These are phyloP conservation scores for Palythoa caribaeorum DNA, from an alignment of 92 coral and sea anemone species.

Conservation along the genomic window DNA sequence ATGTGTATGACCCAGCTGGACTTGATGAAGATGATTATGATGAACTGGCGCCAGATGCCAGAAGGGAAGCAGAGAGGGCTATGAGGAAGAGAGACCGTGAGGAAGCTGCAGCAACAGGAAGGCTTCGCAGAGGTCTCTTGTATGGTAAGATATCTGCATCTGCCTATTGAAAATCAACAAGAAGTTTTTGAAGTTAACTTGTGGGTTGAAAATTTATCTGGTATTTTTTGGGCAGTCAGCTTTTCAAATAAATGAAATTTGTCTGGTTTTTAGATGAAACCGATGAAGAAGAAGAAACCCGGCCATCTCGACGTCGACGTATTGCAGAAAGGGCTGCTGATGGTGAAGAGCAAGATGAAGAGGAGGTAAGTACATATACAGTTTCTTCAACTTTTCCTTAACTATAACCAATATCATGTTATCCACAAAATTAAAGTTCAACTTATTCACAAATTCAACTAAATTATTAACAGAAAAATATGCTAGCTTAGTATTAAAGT, in stretches of 20 bases:
- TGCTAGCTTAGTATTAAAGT: too few relatives aligned
- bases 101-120: slow-evolving; percentile 90
- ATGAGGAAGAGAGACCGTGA: slow-evolving; percentile 98
- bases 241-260: not conserved
- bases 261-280: slow-evolving; percentile 76
- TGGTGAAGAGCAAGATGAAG: slow-evolving; percentile 91
- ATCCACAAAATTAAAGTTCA: too few relatives aligned
- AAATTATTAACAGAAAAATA: too few relatives aligned
- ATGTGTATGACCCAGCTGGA: slow-evolving; percentile 86
- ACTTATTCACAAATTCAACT: too few relatives aligned
- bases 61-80: slow-evolving; percentile 88
- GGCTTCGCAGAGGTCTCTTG: slow-evolving; percentile 90
- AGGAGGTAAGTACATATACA: slow-evolving; percentile 67
- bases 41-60: slow-evolving; percentile 86
- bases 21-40: slow-evolving; percentile 89
- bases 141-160: slow-evolving; percentile 68
- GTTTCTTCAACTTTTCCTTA: not conserved
- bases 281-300: slow-evolving; percentile 92
- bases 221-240: too few relatives aligned
- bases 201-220: too few relatives aligned
- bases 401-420: too few relatives aligned
- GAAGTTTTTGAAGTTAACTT: too few relatives aligned
- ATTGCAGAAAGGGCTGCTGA: slow-evolving; percentile 96
- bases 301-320: slow-evolving; percentile 87
- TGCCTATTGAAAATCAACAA: too few relatives aligned